phyloP scores from a whole-genome alignment of 2,888 invertebrate species.

The Acleris cristana region DNA sequence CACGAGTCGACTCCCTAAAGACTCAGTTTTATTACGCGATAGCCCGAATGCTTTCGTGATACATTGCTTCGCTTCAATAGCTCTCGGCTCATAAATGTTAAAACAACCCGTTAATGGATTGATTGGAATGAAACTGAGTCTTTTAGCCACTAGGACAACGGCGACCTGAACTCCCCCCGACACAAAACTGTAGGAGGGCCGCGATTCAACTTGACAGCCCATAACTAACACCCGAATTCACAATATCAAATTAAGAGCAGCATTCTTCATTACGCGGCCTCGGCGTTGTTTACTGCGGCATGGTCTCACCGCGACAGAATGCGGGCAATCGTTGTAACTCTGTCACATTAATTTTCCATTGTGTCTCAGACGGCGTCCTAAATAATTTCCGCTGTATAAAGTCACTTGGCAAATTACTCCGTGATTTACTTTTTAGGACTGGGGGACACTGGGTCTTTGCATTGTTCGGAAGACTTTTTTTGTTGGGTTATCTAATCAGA shows the following conservation, averaged over 20 bases:
- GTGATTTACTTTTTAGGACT: constrained; percentile 31
- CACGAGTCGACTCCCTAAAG: too few species aligned
- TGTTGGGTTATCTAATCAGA: constrained; percentile 3
- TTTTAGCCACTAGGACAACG: too few species aligned
- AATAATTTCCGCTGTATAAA: constrained; percentile 36
- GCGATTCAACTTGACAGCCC: too few species aligned
- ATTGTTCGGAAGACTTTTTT: constrained; percentile 2
- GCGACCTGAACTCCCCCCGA: too few species aligned
- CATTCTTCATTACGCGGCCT: constrained; percentile 2
- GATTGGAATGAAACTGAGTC: too few species aligned
- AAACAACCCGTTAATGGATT: too few species aligned
- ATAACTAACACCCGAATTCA: not conserved
- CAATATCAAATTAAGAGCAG: constrained; percentile 8
- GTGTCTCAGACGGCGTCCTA: constrained; percentile 10
- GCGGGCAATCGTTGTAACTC: constrained; percentile 18
- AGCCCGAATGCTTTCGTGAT: too few species aligned
- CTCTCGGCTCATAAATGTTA: too few species aligned
- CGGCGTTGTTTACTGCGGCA: constrained; percentile 7
- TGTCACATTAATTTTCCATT: constrained; percentile 25
- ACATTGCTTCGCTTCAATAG: too few species aligned
- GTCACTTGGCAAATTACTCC: constrained; percentile 37
- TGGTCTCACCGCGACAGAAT: constrained; percentile 1
- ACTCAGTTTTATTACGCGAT: too few species aligned
- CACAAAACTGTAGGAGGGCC: too few species aligned
- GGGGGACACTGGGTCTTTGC: constrained; percentile 3